phyloP scores from a whole-genome alignment of 2,888 invertebrate species.

The Herminia tarsipennalis region DNA sequence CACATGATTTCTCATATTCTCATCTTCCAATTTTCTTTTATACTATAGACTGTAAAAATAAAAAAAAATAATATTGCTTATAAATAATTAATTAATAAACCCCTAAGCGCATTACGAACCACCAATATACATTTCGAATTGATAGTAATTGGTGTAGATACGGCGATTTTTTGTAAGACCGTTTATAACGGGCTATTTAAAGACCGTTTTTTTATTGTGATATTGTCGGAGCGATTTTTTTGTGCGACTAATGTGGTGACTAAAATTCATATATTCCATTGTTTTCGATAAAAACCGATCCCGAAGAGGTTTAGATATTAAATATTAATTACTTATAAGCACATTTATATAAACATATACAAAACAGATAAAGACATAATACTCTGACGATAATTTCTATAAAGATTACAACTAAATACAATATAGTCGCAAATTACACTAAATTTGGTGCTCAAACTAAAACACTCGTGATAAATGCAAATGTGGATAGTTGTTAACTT shows the following conservation, averaged over 20 bases:
- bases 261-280: no score
- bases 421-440: conserved; percentile 32
- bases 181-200: no score
- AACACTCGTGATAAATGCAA: conserved; percentile 45
- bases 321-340: conserved; percentile 21
- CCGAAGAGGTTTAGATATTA: no score
- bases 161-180: no score
- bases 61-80: conserved; percentile 18
- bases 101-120: no score
- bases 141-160: no score
- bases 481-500: conserved; percentile 9
- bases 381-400: conserved; percentile 37
- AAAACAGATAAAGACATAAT: conserved; percentile 37
- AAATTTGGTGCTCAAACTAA: conserved; percentile 48
- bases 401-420: conserved; percentile 33
- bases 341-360: conserved; percentile 15
- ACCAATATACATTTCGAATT: no score
- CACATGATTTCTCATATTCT: conserved; percentile 36
- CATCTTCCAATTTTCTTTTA: conserved; percentile 29
- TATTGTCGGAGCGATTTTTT: no score
- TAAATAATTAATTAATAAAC: conserved; percentile 5
- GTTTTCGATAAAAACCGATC: no score
- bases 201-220: no score
- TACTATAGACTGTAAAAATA: conserved; percentile 30
- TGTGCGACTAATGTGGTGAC: no score